Percentiles rank a stretch among this genome's conserved stretches.
These are phyloP conservation scores for Calameuta filiformis DNA, from an alignment of 2,888 invertebrate species.

Conservation along the genomic window DNA sequence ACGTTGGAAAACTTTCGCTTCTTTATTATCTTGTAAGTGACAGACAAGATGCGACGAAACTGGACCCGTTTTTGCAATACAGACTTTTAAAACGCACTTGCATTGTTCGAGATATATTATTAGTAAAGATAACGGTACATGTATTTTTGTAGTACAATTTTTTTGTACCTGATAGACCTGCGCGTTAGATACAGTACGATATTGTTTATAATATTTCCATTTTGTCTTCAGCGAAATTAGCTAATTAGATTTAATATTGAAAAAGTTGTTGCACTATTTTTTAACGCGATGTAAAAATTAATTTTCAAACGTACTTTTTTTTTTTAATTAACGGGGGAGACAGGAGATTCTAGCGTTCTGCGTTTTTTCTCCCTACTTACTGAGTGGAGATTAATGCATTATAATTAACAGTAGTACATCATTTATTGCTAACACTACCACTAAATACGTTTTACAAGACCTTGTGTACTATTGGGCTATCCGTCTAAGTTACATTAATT, in stretches of 20 bases:
- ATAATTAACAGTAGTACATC: constrained; percentile 41
- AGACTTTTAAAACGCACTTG: not conserved
- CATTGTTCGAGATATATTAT: not conserved
- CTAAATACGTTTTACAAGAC: constrained; percentile 33
- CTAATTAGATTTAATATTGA: not conserved
- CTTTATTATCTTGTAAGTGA: not conserved
- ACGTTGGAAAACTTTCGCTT: not conserved
- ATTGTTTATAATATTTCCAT: not conserved
- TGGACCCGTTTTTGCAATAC: not conserved
- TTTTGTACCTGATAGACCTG: not conserved
- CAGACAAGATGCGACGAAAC: not conserved
- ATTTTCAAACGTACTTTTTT: not conserved
- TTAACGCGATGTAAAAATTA: not conserved
- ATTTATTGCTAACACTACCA: constrained; percentile 37
- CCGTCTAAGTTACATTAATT: constrained; percentile 27
- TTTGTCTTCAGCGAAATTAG: not conserved
- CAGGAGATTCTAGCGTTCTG: constrained; percentile 19
- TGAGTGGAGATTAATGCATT: constrained; percentile 23
- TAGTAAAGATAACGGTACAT: not conserved
- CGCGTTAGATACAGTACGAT: not conserved
- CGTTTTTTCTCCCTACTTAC: not conserved
- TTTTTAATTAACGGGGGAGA: not conserved
- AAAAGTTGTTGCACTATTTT: not conserved
- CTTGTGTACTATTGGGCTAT: constrained; percentile 12
- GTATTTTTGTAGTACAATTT: not conserved